Evolutionary conservation across 2,888 invertebrate genomes (phyloP).

Genomic region (Spodoptera littoralis): DNA sequence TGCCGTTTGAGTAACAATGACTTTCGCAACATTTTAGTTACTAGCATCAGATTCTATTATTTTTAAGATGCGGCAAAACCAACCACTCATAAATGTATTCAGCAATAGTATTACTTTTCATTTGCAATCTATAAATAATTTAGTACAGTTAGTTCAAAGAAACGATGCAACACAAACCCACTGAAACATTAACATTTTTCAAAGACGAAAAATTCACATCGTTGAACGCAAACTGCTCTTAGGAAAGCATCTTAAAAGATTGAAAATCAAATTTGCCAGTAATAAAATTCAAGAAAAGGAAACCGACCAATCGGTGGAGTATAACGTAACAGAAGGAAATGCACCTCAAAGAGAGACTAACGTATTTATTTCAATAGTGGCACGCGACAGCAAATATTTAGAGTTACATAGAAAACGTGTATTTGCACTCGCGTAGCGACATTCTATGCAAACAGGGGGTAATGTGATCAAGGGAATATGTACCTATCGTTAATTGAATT

Average conservation of each 20-base stretch:
- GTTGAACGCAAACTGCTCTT: slow-evolving; percentile 1
- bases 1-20: too few species aligned
- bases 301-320: slow-evolving; percentile 62
- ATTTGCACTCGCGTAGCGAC: slow-evolving; percentile 66
- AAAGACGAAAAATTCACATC: slow-evolving; percentile 5
- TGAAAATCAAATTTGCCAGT: slow-evolving; percentile 50
- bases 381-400: slow-evolving; percentile 79
- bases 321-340: slow-evolving; percentile 58
- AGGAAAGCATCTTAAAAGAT: slow-evolving; percentile 1
- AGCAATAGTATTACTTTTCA: too few species aligned
- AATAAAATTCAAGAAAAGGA: slow-evolving; percentile 57
- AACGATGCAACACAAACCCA: neutral
- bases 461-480: slow-evolving; percentile 68
- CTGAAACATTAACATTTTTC: slow-evolving; percentile 2
- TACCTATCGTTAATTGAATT: slow-evolving; percentile 56
- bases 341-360: slow-evolving; percentile 70
- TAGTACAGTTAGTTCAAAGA: neutral
- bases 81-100: neutral
- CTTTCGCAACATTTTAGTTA: too few species aligned
- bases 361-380: slow-evolving; percentile 79
- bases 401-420: slow-evolving; percentile 76
- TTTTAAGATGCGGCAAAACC: neutral
- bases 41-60: too few species aligned
- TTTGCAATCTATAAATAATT: neutral
- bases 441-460: slow-evolving; percentile 66